Base-by-base conservation (phyloP, 1,140 invertebrate species). In the Eciton burchellii region DNA sequence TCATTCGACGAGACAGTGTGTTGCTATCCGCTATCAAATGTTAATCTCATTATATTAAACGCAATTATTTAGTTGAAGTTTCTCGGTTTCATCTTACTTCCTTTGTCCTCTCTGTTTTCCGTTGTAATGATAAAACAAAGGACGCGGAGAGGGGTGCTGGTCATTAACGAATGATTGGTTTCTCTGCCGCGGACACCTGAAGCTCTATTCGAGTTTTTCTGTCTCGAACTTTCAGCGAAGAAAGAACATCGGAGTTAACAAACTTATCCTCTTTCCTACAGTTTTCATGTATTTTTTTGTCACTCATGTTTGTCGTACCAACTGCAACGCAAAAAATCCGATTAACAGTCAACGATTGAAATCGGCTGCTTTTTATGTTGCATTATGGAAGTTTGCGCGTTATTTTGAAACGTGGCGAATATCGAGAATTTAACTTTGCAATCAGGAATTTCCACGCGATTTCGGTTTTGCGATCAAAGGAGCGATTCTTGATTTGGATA, bases 151-250 rank as follows among this genome's bases (percentile, higher is more conserved):
- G 43, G 43, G 57, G 41, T 49, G 5, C 35, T 47, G 43, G 59
- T 73, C 73, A 83, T 83, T 47, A 16, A 70, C 56, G 68, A 71
- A 77, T 72, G 45, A 60, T 84, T 63, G 63, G 66, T 84, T 86
- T 86, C 66, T 68, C 11, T 24, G 52, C 83, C 79, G 66, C 41
- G 52, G 49, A 77, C 72, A 73, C 66, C 85, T 54, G 60, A 76
- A 86, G 66, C 77, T 88, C 73, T 72, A 43, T 5, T 8, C 12
- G 43, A 81, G 63, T 57, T 73, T 16, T 43, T 73, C 73, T 16
- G 77, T 21, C 49, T 52, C 56, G 77, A 81, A 81, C 77, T 73
- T 81, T 60, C 26, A 26, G 8, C 5, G n/a, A n/a, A 60, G 62
- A 49, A 60, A 60, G 21, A 56, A 81, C 54, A 57, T 29, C 19